Evolutionary conservation across 2,113 vertebrate genomes (phyloP), one percentile per base, ranked within the genome.

Genomic region (Actinemys pallida): DNA sequence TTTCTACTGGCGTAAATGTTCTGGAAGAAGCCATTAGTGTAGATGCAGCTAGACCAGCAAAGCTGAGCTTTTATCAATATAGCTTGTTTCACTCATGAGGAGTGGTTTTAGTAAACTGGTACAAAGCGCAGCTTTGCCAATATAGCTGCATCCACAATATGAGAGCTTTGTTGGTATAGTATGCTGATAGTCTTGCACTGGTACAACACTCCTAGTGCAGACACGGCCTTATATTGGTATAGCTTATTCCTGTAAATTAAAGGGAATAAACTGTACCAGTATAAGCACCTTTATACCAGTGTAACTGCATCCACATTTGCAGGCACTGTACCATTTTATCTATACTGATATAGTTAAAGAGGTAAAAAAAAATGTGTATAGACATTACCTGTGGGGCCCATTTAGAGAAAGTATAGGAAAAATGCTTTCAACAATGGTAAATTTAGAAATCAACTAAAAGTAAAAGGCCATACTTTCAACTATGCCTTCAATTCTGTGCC

Each of bases 251-350:
- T 35, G 31, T 39, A 69, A 69, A 35, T n/a, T 69, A n/a, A n/a
- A 17, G 65, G 2, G 65, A 17, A n/a, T 39, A 69, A 69, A 69
- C 65, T 69, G 0, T 78, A 86, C 69, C 87, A 94, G 62, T 1
- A 0, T 52, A 91, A 86, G 27, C 56, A 72, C 2, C 92, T 83
- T 93, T 78, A 10, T 14, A 89, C n/a, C 87, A 86, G 92, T 45
- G 57, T 86, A 84, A 93, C 89, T 62, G 84, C 78, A 92, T 49
- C 12, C 81, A 57, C 22, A 39, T 16, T 52, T 69, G 35, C 50
- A 47, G 81, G 45, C 25, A 57, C 12, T 42, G 17, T 5, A 84
- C n/a, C 45, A 59, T 13, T 93, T 90, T 14, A 89, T 86, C 42
- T 81, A 82, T 53, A 81, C 10, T 50, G 42, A 13, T 35, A 83